These are phyloP conservation scores for Mystacides longicornis DNA, from an alignment of 2,888 invertebrate genomes.

Conservation along the genomic window DNA sequence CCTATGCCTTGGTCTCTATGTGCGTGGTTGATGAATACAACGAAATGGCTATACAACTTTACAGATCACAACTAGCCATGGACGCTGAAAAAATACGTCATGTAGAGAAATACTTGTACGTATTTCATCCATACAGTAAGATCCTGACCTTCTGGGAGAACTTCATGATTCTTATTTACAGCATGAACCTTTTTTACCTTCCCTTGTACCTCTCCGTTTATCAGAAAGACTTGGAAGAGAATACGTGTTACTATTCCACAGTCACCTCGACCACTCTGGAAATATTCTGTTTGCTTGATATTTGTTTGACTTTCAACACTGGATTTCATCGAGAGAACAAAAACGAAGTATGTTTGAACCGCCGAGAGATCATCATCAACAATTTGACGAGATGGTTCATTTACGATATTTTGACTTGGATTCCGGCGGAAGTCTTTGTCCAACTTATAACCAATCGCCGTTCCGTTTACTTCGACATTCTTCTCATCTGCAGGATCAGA, in stretches of 20 bases:
- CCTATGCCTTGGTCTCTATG: background rate
- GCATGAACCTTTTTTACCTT: constrained; percentile 25
- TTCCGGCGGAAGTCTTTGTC: constrained; percentile 30
- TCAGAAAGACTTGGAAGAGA: background rate
- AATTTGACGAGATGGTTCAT: constrained; percentile 31
- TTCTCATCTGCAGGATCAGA: constrained; percentile 6
- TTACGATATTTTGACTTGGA: constrained; percentile 29
- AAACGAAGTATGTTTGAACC: constrained; percentile 31
- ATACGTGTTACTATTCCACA: background rate
- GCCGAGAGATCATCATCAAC: constrained; percentile 27
- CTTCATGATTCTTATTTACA: constrained; percentile 32
- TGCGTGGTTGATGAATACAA: constrained; percentile 33
- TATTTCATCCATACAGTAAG: constrained; percentile 39
- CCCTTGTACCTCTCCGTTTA: background rate
- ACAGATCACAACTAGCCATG: constrained; percentile 34
- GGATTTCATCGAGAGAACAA: constrained; percentile 33
- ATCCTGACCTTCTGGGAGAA: constrained; percentile 35
- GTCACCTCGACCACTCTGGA: constrained; percentile 17
- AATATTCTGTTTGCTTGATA: constrained; percentile 31
- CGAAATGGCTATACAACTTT: constrained; percentile 31
- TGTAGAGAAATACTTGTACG: constrained; percentile 30
- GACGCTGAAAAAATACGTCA: constrained; percentile 35
- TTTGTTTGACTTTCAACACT: constrained; percentile 33
- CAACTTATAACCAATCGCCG: constrained; percentile 5
- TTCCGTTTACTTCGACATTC: constrained; percentile 7